These are phyloP conservation scores for Halictus rubicundus DNA, from an alignment of 1,140 invertebrate species.

Conservation along the genomic window DNA sequence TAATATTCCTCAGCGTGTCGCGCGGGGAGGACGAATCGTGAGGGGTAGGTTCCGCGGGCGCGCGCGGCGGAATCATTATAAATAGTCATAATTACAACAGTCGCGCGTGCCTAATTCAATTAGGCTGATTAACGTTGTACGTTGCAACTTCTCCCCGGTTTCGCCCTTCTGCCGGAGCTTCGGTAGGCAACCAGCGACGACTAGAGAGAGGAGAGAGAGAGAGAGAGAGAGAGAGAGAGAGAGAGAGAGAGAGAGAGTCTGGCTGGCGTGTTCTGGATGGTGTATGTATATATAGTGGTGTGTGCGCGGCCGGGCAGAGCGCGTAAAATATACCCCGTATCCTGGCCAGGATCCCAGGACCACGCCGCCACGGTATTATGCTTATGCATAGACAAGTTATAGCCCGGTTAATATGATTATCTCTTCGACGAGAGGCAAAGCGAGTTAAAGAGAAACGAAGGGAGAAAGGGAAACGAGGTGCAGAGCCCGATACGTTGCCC, in stretches of 20 bases:
- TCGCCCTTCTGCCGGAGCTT: conserved; percentile 47
- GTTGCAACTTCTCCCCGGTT: conserved; percentile 69
- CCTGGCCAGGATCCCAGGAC: conserved; percentile 77
- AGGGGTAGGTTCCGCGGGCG: conserved; percentile 37
- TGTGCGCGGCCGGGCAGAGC: conserved; percentile 53
- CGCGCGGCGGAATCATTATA: conserved; percentile 76
- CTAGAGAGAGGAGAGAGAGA: conserved; percentile 37
- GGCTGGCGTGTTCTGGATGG: conserved; percentile 44
- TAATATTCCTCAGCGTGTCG: conserved; percentile 53
- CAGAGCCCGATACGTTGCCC: conserved; percentile 23
- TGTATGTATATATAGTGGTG: background rate
- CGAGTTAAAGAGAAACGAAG: conserved; percentile 38
- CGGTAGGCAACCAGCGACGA: conserved; percentile 41
- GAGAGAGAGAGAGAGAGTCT: no score
- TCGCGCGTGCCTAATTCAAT: conserved; percentile 80
- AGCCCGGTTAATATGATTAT: conserved; percentile 79
- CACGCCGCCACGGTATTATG: conserved; percentile 72
- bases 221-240: no score
- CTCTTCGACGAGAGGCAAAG: conserved; percentile 72
- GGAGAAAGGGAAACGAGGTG: conserved; percentile 40
- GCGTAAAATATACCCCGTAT: conserved; percentile 76
- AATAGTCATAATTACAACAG: conserved; percentile 81
- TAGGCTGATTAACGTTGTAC: conserved; percentile 80
- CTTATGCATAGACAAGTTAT: conserved; percentile 80
- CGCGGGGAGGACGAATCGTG: conserved; percentile 36